Percentiles rank a stretch among this genome's conserved stretches.
phyloP scores from a whole-genome alignment of 2,113 vertebrate species.

The Garra rufa region DNA sequence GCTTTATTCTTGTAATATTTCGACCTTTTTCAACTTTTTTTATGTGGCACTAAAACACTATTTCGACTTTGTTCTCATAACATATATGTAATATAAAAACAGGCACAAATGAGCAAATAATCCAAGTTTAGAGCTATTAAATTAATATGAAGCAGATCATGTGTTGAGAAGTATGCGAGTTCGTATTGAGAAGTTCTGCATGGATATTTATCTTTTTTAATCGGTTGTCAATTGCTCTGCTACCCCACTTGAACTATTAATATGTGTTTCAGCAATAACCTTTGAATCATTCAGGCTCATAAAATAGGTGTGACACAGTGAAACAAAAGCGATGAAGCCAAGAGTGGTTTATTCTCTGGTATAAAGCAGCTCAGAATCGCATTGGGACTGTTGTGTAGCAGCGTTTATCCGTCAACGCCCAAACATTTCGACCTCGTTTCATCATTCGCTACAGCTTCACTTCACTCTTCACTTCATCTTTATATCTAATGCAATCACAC shows the following conservation, averaged over 20 bases:
- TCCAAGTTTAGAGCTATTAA: not conserved
- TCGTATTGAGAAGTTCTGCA: not conserved
- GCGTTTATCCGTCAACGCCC: not conserved
- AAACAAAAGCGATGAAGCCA: not conserved
- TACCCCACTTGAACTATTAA: not conserved
- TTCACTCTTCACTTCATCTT: not conserved
- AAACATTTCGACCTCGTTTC: conserved; percentile 1
- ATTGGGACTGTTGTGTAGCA: not conserved
- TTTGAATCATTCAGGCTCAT: not conserved
- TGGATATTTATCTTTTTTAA: not conserved
- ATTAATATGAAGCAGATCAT: not conserved
- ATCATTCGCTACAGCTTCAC: not conserved
- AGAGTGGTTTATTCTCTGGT: not conserved
- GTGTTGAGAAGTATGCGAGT: too few species aligned
- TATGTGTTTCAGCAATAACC: not conserved
- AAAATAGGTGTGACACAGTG: not conserved
- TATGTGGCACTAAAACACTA: too few species aligned
- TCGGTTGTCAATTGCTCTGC: not conserved
- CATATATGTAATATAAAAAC: too few species aligned
- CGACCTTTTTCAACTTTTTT: too few species aligned
- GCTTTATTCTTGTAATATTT: too few species aligned
- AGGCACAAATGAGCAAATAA: not conserved
- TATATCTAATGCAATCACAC: not conserved
- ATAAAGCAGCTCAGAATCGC: not conserved
- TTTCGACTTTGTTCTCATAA: too few species aligned